Conservation (phyloP, 2,113 vertebrate species). For the Cephalopterus ornatus region DNA sequence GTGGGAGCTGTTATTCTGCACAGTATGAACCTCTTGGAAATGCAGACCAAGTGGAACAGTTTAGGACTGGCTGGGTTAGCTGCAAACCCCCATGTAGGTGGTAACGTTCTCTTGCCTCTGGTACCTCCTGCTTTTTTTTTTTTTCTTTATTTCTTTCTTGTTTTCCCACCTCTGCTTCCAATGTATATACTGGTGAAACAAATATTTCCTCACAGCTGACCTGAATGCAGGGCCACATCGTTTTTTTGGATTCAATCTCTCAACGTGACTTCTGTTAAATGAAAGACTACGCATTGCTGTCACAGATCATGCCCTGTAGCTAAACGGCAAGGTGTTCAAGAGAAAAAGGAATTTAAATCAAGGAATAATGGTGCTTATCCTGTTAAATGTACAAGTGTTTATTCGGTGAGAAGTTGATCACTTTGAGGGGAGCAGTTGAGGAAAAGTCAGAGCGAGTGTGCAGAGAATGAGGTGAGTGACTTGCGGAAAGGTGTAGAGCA, state of each 20-base stretch:
- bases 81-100: not conserved
- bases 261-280: not conserved
- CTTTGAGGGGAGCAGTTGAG: not conserved
- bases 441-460: not conserved
- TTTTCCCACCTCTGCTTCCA: not conserved
- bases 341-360: not conserved
- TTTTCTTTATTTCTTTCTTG: not conserved
- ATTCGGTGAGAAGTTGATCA: not conserved
- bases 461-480: not conserved
- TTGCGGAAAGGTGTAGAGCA: not conserved
- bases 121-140: not conserved
- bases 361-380: not conserved
- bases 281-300: not conserved
- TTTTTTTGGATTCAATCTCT: not conserved
- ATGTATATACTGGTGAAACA: not conserved
- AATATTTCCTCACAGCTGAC: not conserved
- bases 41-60: not conserved
- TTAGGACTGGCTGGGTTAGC: not conserved
- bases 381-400: not conserved
- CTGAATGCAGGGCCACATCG: not conserved
- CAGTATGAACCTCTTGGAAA: not conserved
- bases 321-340: not conserved
- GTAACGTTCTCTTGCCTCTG: not conserved
- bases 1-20: conserved; percentile 26
- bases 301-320: not conserved